Evolutionary conservation across 2,888 invertebrate genomes (phyloP).

Genomic region (Cephonodes hylas): DNA sequence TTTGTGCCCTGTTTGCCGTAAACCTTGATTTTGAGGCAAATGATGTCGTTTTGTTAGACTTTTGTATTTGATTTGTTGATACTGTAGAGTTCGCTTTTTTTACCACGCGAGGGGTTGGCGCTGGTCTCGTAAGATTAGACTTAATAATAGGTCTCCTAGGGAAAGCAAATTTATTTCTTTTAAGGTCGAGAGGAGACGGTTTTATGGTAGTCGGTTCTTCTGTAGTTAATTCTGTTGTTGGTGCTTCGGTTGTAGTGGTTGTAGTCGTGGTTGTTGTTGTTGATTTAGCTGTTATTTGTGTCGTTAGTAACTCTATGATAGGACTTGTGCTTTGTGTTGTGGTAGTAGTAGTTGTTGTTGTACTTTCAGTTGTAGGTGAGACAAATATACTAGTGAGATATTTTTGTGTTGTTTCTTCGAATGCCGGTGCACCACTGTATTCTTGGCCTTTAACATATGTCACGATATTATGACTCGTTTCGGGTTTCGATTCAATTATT

Average conservation of each 20-base stretch:
- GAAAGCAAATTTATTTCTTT: conserved; percentile 66
- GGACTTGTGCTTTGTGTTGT: conserved; percentile 28
- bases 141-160: conserved; percentile 64
- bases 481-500: conserved; percentile 55
- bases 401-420: conserved; percentile 45
- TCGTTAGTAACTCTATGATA: conserved; percentile 36
- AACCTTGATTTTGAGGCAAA: conserved; percentile 64
- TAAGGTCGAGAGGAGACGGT: conserved; percentile 54
- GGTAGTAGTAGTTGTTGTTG: conserved; percentile 28
- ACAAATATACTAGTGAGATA: conserved; percentile 56
- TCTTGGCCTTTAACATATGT: conserved; percentile 70
- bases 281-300: conserved; percentile 38
- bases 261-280: conserved; percentile 29
- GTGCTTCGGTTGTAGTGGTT: conserved; percentile 31
- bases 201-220: conserved; percentile 61
- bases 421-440: conserved; percentile 52
- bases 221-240: conserved; percentile 43
- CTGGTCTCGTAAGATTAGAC: conserved; percentile 55
- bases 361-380: conserved; percentile 28
- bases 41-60: conserved; percentile 58
- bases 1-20: conserved; percentile 60
- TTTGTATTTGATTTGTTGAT: conserved; percentile 46
- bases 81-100: conserved; percentile 57
- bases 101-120: conserved; percentile 34
- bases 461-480: conserved; percentile 55